Conservation (phyloP, 2,113 vertebrate genomes). For the western clawed frog (Xenopus tropicalis) region DNA sequence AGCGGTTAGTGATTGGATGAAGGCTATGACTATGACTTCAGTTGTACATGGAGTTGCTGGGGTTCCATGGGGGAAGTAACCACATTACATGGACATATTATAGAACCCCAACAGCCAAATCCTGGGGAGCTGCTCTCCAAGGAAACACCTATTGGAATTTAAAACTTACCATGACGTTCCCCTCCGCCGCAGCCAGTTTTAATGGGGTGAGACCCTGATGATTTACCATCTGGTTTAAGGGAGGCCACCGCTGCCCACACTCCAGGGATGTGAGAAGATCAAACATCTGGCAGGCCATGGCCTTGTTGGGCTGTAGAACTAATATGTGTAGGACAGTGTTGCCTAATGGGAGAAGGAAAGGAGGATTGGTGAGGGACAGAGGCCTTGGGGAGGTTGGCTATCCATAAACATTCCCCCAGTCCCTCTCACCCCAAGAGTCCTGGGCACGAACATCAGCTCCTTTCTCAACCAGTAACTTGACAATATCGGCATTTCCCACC, state of each 20-base stretch:
- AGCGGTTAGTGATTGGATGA: no score
- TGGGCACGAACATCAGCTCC: conserved; percentile 87
- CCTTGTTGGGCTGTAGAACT: conserved; percentile 82
- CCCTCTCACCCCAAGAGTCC: conserved; percentile 78
- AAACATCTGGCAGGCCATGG: conserved; percentile 81
- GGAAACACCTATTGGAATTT: no score
- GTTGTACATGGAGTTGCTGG: no score
- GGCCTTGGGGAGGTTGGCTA: background rate
- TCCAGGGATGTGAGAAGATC: conserved; percentile 79
- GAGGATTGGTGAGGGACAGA: background rate
- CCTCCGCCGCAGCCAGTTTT: conserved; percentile 88
- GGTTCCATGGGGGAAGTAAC: no score
- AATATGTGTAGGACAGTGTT: conserved; percentile 89
- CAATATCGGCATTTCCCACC: conserved; percentile 82
- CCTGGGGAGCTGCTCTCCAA: no score
- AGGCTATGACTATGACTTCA: no score
- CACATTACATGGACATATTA: no score
- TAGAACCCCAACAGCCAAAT: no score
- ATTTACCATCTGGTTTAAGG: conserved; percentile 79
- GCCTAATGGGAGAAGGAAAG: conserved; percentile 65
- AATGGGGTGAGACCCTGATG: conserved; percentile 84
- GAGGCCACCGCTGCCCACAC: conserved; percentile 57
- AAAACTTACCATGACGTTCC: conserved; percentile 80
- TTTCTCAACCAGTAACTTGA: conserved; percentile 78
- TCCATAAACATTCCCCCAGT: background rate